Percentiles rank a stretch among this genome's conserved stretches.
phyloP scores from a whole-genome alignment of 2,888 invertebrate genomes.

The Panzeria rudis region DNA sequence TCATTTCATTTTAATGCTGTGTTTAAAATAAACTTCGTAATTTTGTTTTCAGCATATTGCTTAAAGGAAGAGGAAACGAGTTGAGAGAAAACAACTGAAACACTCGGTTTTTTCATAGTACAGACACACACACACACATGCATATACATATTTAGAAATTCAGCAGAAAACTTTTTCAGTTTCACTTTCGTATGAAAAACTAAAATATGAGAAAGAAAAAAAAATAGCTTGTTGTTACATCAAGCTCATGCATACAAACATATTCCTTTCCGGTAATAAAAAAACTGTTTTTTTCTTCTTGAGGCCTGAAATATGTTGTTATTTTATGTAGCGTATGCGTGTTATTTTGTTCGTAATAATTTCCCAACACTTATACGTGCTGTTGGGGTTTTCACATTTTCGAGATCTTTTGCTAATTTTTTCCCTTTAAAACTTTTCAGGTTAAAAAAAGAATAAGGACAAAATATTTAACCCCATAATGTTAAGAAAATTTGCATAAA shows the following conservation, averaged over 20 bases:
- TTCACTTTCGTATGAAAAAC: slow-evolving; percentile 49
- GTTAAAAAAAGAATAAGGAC: slow-evolving; percentile 1
- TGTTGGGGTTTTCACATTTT: slow-evolving; percentile 18
- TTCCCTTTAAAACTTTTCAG: neutral
- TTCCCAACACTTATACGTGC: slow-evolving; percentile 48
- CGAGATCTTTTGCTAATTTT: slow-evolving; percentile 5
- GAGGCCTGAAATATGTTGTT: slow-evolving; percentile 37
- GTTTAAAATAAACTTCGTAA: slow-evolving; percentile 38
- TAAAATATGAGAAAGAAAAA: slow-evolving; percentile 15
- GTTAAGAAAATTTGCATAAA: neutral
- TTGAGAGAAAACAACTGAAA: slow-evolving; percentile 8
- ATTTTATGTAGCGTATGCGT: slow-evolving; percentile 33
- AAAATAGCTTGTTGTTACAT: slow-evolving; percentile 8
- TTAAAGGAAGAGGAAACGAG: slow-evolving; percentile 17
- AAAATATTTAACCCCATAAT: slow-evolving; percentile 28
- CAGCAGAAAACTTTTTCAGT: slow-evolving; percentile 31
- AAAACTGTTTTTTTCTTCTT: neutral
- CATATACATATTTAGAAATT: slow-evolving; percentile 17
- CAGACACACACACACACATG: neutral
- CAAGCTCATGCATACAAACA: neutral
- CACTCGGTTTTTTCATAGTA: slow-evolving; percentile 8
- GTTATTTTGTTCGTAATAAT: slow-evolving; percentile 33
- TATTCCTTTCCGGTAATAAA: neutral
- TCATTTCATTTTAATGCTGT: neutral
- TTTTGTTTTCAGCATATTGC: slow-evolving; percentile 37